Evolutionary conservation across 2,113 vertebrate species (phyloP).

Genomic region (Pungitius pungitius): DNA sequence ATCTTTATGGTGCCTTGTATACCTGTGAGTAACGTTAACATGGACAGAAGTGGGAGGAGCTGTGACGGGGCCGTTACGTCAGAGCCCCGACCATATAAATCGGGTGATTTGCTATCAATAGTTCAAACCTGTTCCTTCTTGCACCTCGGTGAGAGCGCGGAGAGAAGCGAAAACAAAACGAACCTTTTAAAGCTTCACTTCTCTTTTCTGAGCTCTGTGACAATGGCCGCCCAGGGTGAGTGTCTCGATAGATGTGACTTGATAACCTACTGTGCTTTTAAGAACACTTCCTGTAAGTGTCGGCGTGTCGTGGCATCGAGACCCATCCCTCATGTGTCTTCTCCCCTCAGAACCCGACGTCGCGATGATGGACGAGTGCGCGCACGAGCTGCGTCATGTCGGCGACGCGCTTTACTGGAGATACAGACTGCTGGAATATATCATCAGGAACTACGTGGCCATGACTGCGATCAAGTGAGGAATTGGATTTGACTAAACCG

Average conservation of each 20-base stretch:
- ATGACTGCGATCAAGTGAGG: conserved; percentile 51
- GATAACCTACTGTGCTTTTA: background rate
- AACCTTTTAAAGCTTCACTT: background rate
- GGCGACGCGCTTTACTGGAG: conserved; percentile 74
- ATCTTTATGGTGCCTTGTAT: conserved; percentile 40
- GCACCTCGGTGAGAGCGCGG: background rate
- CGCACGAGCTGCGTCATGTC: conserved; percentile 53
- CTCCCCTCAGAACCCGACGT: conserved; percentile 29
- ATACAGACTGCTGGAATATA: conserved; percentile 69
- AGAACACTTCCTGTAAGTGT: accelerated
- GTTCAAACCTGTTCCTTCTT: conserved; percentile 54
- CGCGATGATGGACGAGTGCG: conserved; percentile 41
- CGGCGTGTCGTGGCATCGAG: background rate
- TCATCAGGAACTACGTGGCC: conserved; percentile 63
- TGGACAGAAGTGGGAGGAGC: conserved; percentile 20
- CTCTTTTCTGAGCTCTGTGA: background rate
- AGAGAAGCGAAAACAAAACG: background rate
- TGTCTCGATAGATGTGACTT: background rate
- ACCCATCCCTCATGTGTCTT: background rate
- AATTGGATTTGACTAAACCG: background rate
- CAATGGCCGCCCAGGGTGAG: conserved; percentile 62
- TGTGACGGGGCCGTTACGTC: conserved; percentile 42
- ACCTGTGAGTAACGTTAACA: too few species aligned
- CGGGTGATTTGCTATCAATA: conserved; percentile 34
- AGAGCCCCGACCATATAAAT: conserved; percentile 38